Conservation (phyloP, 2,888 invertebrate genomes). For the Parnassius smintheus region DNA sequence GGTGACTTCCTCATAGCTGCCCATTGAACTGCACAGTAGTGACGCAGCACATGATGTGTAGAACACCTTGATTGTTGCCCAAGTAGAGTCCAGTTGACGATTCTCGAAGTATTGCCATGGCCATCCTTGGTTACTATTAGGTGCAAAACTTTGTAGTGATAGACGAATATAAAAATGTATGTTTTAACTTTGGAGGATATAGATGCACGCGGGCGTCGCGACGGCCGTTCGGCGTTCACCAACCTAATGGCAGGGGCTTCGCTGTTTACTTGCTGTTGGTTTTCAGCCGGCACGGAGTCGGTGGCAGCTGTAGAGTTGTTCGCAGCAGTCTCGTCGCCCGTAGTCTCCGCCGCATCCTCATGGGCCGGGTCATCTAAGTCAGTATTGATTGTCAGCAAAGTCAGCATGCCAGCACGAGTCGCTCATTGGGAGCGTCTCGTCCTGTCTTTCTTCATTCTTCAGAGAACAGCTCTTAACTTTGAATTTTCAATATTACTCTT, state of each 20-base stretch:
- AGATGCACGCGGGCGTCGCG: slow-evolving; percentile 67
- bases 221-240: slow-evolving; percentile 72
- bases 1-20: background rate
- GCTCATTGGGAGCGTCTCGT: slow-evolving; percentile 67
- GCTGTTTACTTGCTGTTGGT: slow-evolving; percentile 63
- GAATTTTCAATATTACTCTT: slow-evolving; percentile 48
- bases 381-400: slow-evolving; percentile 58
- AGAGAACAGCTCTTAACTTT: slow-evolving; percentile 34
- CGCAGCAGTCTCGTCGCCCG: slow-evolving; percentile 51
- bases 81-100: background rate
- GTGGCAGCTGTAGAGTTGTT: slow-evolving; percentile 48
- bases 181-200: slow-evolving; percentile 57
- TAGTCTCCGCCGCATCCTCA: slow-evolving; percentile 52
- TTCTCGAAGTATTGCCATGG: slow-evolving; percentile 8
- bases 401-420: slow-evolving; percentile 69
- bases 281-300: slow-evolving; percentile 53
- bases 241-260: slow-evolving; percentile 76
- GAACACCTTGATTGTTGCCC: background rate
- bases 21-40: background rate
- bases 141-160: slow-evolving; percentile 81
- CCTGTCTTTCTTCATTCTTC: slow-evolving; percentile 53
- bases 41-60: background rate
- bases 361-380: slow-evolving; percentile 72
- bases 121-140: slow-evolving; percentile 33
- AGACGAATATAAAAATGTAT: slow-evolving; percentile 48